phyloP scores from a whole-genome alignment of 2,113 vertebrate species.

The Petroica traversi region DNA sequence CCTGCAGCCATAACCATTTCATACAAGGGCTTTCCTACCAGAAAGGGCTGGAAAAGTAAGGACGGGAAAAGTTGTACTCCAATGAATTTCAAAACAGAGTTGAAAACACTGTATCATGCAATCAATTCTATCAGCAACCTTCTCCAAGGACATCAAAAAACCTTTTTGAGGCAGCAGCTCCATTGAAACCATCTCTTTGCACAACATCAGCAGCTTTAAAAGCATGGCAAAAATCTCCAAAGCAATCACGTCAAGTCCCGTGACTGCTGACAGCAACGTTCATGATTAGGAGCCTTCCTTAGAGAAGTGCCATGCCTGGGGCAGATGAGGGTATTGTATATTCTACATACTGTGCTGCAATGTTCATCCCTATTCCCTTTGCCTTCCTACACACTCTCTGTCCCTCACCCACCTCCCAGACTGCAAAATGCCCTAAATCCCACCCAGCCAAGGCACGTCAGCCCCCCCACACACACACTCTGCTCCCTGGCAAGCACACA shows the following conservation, averaged over 20 bases:
- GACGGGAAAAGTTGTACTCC: neutral
- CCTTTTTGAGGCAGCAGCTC: neutral
- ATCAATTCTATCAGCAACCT: neutral
- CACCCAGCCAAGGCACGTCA: neutral
- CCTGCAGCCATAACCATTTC: neutral
- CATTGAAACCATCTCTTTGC: neutral
- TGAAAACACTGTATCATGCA: neutral
- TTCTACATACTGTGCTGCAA: accelerated
- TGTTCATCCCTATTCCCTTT: accelerated
- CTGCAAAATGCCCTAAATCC: neutral
- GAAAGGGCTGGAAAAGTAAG: neutral
- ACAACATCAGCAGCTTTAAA: neutral
- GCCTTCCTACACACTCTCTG: neutral
- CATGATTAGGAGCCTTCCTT: neutral
- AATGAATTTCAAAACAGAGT: neutral
- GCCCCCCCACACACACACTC: accelerated
- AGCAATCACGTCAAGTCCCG: neutral
- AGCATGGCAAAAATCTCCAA: neutral
- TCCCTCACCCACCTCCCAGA: neutral
- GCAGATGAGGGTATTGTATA: neutral
- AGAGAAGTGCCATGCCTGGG: neutral
- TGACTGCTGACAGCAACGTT: neutral
- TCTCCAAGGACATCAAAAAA: neutral
- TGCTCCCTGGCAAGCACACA: neutral
- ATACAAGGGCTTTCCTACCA: neutral